Base-by-base conservation (phyloP, 1,140 invertebrate species). In the Drosophila equinoxialis region DNA sequence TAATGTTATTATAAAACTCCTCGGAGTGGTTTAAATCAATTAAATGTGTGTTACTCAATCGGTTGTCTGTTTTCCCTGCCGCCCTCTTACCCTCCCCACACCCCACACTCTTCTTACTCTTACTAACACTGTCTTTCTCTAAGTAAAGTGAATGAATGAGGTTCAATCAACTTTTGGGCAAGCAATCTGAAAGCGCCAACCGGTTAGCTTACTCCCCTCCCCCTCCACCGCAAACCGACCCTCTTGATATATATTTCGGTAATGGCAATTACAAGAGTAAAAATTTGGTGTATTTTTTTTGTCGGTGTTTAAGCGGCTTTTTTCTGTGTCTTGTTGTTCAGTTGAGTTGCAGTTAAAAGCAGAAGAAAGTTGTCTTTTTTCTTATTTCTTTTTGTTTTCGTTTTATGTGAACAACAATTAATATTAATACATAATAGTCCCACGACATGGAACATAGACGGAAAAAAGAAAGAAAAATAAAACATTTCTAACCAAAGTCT, bases 101-200 rank as follows among this genome's bases (percentile, higher is more conserved):
- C 23, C 30, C 45, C 7, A 2, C 10, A 10, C 30, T 1, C 30
- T 30, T 3, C 3, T 6, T 30, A 1, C 8, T 37, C 35, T 37
- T 3, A 10, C 35, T 37, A 0, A 10, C 0, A 14, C n/a, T 11
- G 14, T 58, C 45, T 51, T 51, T 20, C 45, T 20, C 17, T 20
- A 23, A 76, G 69, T 72, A 60, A 75, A 75, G 17, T 75, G 69
- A 68, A 35, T 39, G 11, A 35, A 37, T 66, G 63, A 68, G 72
- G 81, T 84, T 84, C 81, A 84, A 63, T 84, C 77, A 84, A 84
- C 81, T 85, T 81, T 80, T 76, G 48, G 76, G 45, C 45, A 51
- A 51, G 65, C 39, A 35, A 37, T 14, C 55, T 57, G 68, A 41
- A 58, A 68, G 67, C 67, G 37, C 45, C 57, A 80, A 80, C 81